Evolutionary conservation across 35 echinoderm and acorn worm species (phyloP), one percentile per base, ranked within the genome.

Genomic region (Lytechinus pictus): DNA sequence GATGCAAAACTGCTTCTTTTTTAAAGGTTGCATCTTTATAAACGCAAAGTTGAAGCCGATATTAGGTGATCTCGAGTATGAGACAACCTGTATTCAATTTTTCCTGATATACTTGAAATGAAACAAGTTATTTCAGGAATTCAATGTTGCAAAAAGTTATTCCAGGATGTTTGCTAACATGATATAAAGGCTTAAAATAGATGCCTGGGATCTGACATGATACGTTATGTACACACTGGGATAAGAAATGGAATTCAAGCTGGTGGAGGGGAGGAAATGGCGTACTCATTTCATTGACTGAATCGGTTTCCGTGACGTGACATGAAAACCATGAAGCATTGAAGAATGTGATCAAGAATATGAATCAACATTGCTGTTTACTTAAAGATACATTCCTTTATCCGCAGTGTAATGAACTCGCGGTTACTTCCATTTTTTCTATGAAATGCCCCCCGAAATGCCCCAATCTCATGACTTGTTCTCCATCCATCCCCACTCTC

Each of bases 291-390:
- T 21, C 28, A 90, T 16, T 21, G 9, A 28, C 52, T 9, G 88
- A 90, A 44, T 52, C 33, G 13, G 19, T 79, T 24, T 13, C 16
- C 29, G 52, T 52, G 9, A 6, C 10, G 52, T 52, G 9, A 6
- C 14, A 90, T 52, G 52, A 90, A 52, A 52, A 51, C 88, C 11
- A 90, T 52, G 88, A 52, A 90, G 29, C 52, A 52, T 90, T 21
- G 9, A n/a, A 11, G 28, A 44, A 90, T 90, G 88, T 90, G 88
- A 90, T 52, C 33, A 79, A 79, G 66, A 79, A 79, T 24, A 79
- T 79, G 66, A 79, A 79, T 79, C 66, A 79, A 79, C 66, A 79
- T 79, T 8, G 66, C 66, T 79, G 66, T 79, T 79, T 79, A 79
- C 21, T 5, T 79, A 24, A 79, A 79, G 19, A 79, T 14, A 79